Conservation (phyloP, 2,797 vertebrate genomes). For the Falco naumanni region DNA sequence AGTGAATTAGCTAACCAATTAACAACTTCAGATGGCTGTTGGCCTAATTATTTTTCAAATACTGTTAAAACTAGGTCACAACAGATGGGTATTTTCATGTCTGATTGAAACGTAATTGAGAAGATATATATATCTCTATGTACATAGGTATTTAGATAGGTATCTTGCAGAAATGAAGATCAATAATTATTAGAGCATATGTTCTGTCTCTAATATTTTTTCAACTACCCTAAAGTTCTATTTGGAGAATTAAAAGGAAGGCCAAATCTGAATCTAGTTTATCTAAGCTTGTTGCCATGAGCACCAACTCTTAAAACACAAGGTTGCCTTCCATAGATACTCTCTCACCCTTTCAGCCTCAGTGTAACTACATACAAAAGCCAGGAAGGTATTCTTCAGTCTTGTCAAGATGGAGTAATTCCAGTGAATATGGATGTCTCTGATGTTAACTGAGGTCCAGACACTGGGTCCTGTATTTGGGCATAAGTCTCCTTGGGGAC, state of each 20-base stretch:
- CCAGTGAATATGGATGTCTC: neutral
- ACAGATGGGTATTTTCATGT: neutral
- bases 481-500: neutral
- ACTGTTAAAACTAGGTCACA: conserved; percentile 10
- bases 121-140: neutral
- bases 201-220: neutral
- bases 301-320: neutral
- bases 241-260: neutral
- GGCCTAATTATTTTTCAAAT: conserved; percentile 45
- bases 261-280: neutral
- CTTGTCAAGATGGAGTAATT: neutral
- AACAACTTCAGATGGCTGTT: conserved; percentile 16
- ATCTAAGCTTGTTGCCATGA: neutral
- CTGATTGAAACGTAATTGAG: neutral
- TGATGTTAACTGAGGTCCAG: neutral
- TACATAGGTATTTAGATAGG: neutral
- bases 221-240: neutral
- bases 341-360: neutral
- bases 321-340: neutral
- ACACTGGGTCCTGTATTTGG: neutral
- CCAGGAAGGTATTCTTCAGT: neutral
- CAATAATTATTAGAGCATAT: neutral
- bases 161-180: neutral
- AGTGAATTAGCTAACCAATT: conserved; percentile 40
- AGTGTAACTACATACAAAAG: neutral